Conservation (phyloP, 2,797 vertebrate genomes). For the Cichlasoma orientale region DNA sequence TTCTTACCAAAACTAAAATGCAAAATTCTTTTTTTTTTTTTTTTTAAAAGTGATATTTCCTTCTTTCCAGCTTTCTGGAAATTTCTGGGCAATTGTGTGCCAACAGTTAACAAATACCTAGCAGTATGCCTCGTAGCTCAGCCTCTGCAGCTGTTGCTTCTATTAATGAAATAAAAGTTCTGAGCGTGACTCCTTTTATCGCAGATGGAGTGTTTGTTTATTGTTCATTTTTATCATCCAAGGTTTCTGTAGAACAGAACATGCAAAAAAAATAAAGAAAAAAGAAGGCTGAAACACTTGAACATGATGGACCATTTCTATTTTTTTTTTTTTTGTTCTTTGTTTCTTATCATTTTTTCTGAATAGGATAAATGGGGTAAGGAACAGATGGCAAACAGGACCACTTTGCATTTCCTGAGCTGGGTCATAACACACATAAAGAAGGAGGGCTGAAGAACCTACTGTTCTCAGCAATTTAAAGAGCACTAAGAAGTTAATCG, state of each 20-base stretch:
- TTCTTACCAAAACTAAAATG: not conserved
- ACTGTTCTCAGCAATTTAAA: not conserved
- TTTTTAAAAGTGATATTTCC: not conserved
- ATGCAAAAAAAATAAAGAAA: constrained; percentile 4
- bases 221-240: constrained; percentile 23
- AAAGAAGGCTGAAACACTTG: constrained; percentile 20
- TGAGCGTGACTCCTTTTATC: constrained; percentile 1
- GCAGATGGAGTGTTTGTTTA: constrained; percentile 24
- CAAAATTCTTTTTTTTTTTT: not conserved
- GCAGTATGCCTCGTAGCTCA: not conserved
- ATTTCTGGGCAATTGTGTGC: not conserved
- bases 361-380: not conserved
- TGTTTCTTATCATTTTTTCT: not conserved
- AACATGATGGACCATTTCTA: constrained; percentile 4
- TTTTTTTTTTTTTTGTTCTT: not conserved
- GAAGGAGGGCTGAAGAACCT: constrained; percentile 22
- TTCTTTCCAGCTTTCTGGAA: not conserved
- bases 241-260: constrained; percentile 22
- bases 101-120: constrained; percentile 9
- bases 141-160: constrained; percentile 6
- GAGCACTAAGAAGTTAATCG: not conserved
- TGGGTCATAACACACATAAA: constrained; percentile 23
- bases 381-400: constrained; percentile 6
- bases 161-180: constrained; percentile 15
- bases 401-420: constrained; percentile 50